Base-by-base conservation (phyloP, 2,797 vertebrate species). In the Sebastes umbrosus region DNA sequence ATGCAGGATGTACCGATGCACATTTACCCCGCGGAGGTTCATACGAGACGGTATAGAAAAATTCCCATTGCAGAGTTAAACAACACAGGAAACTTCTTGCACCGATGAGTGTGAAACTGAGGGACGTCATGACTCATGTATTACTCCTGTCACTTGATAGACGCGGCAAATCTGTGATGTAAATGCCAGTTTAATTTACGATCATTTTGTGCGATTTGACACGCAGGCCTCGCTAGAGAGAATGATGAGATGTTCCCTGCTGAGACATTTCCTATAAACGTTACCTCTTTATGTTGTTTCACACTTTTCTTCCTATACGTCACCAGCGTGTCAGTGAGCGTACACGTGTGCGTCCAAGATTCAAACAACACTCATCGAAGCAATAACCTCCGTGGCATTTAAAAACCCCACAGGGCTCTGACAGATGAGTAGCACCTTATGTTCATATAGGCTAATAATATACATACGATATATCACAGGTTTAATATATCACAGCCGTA, bases 141-240 rank as follows among this genome's bases (percentile, higher is more conserved):
- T 22, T 25, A 66, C 16, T 63, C 39, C 16, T 66, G 64, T 81
- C 50, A 25, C 69, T 65, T 73, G 24, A 58, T 52, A 69, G 59
- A 52, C 24, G 3, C n/a, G 32, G 31, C 54, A 8, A 54, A 46
- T 69, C 64, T 82, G 68, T 73, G 32, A 80, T 84, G 52, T 78
- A 67, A 78, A 69, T 60, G 16, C n/a, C 12, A 43, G 43, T 69
- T 67, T 65, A 52, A 46, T 80, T 68, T 73, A 69, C 25, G 11
- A 20, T 59, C 60, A 60, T 58, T 24, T 25, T 64, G 32, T 5
- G 5, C 24, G 8, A 63, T 76, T 60, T 60, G 34, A 67, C 66
- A 36, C 8, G 34, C 39, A 80, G 83, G 52, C 65, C 46, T 39
- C 18, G 14, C 34, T 82, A 31, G 27, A 39, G 31, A 39, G 50